These are phyloP conservation scores for Parapristionchus giblindavisi DNA, from an alignment of 2,888 invertebrate genomes.

Conservation along the genomic window DNA sequence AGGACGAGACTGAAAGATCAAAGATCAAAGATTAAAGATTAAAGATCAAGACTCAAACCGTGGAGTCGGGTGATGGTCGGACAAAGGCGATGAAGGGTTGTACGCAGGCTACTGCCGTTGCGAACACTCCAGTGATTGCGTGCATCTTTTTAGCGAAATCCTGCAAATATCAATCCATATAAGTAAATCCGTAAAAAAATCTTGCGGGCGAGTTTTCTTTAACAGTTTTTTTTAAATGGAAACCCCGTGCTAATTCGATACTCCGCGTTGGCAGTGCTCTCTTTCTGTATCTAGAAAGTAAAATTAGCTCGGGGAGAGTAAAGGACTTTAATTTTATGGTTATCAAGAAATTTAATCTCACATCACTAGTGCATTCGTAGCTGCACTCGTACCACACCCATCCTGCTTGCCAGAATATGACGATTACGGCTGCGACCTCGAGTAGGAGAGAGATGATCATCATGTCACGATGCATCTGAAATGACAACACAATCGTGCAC, in stretches of 20 bases:
- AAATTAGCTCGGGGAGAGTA: too few relatives aligned
- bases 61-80: conserved; percentile 50
- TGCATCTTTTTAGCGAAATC: conserved; percentile 42
- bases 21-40: too few relatives aligned
- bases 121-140: conserved; percentile 45
- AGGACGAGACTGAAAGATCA: conserved; percentile 40
- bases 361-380: conserved; percentile 55
- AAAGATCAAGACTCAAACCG: not conserved
- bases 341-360: conserved; percentile 25
- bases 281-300: too few relatives aligned
- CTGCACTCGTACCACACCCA: conserved; percentile 62
- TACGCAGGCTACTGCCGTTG: conserved; percentile 48
- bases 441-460: conserved; percentile 49
- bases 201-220: too few relatives aligned
- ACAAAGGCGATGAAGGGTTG: conserved; percentile 53
- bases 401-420: conserved; percentile 57
- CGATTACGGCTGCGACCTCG: conserved; percentile 49
- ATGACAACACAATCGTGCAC: conserved; percentile 5
- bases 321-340: not conserved
- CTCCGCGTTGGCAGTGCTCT: too few relatives aligned
- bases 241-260: too few relatives aligned
- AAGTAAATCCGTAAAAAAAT: too few relatives aligned
- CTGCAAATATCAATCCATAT: conserved; percentile 25
- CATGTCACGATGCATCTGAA: conserved; percentile 56
- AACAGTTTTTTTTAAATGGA: not conserved